These are phyloP conservation scores for Drosophila repleta DNA, from an alignment of 1,140 invertebrate genomes.

Conservation along the genomic window DNA sequence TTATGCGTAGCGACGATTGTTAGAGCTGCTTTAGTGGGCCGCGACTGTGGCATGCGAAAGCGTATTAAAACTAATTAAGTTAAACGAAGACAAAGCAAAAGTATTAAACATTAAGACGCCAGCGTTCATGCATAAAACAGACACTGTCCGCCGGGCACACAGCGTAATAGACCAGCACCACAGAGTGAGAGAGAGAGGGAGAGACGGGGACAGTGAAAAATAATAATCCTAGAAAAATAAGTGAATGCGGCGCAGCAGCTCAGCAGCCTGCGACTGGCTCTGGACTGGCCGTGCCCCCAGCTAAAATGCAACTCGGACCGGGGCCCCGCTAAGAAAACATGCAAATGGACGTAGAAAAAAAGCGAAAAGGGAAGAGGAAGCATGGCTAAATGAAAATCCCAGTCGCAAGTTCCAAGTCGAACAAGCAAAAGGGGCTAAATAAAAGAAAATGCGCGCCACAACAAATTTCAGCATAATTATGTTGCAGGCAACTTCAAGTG, in stretches of 20 bases:
- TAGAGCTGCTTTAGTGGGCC: conserved; percentile 27
- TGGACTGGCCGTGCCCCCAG: neutral
- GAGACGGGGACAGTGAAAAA: neutral
- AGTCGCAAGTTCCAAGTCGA: conserved; percentile 36
- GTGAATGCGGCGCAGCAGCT: neutral
- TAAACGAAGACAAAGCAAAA: conserved; percentile 76
- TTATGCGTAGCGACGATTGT: conserved; percentile 9
- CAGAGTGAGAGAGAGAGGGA: neutral
- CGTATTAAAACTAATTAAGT: conserved; percentile 76
- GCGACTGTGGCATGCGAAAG: conserved; percentile 26
- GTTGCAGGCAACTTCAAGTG: conserved; percentile 42
- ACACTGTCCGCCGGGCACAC: conserved; percentile 24
- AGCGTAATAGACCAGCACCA: conserved; percentile 39
- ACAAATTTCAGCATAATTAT: conserved; percentile 82
- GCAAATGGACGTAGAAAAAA: conserved; percentile 20
- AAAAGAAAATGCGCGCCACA: conserved; percentile 69
- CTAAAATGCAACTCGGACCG: conserved; percentile 3
- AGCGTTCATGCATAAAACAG: conserved; percentile 73
- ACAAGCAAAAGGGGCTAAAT: conserved; percentile 42
- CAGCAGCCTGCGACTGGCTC: neutral
- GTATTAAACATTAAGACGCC: conserved; percentile 72
- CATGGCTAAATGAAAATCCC: conserved; percentile 22
- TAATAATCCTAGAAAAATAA: neutral
- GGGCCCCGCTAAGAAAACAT: conserved; percentile 37
- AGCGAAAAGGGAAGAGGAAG: conserved; percentile 1